Evolutionary conservation across 2,888 invertebrate genomes (phyloP).

Genomic region (Harmothoe impar): DNA sequence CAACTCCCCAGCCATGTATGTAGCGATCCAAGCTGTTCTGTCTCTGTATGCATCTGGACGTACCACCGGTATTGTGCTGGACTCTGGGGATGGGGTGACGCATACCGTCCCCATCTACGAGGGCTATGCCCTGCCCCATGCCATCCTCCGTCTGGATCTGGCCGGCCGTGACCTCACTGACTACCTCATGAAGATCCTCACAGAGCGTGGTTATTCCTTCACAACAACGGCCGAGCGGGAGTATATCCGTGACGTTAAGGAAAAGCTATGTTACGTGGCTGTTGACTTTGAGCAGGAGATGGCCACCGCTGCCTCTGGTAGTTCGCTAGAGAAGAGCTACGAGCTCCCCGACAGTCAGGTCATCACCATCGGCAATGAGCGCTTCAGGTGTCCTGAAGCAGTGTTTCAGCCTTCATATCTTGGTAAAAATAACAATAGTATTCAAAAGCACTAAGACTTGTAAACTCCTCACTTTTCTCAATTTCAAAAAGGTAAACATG

Average conservation of each 20-base stretch:
- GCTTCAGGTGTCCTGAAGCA: slow-evolving; percentile 81
- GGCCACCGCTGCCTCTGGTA: slow-evolving; percentile 76
- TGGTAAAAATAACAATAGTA: too few relatives aligned
- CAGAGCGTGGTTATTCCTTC: slow-evolving; percentile 84
- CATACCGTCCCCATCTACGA: slow-evolving; percentile 69
- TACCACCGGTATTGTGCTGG: slow-evolving; percentile 87
- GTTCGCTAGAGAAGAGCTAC: slow-evolving; percentile 80
- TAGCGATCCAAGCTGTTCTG: slow-evolving; percentile 73
- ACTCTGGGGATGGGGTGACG: slow-evolving; percentile 74
- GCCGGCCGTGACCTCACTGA: slow-evolving; percentile 98
- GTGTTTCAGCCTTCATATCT: slow-evolving; percentile 81
- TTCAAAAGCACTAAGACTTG: too few relatives aligned
- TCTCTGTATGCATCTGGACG: slow-evolving; percentile 84
- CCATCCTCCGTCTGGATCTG: slow-evolving; percentile 91
- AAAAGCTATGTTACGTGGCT: slow-evolving; percentile 86
- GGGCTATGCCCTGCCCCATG: slow-evolving; percentile 71
- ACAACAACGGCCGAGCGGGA: slow-evolving; percentile 84
- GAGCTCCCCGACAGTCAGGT: slow-evolving; percentile 82
- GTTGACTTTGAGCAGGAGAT: slow-evolving; percentile 82
- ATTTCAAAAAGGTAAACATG: too few relatives aligned
- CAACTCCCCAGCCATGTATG: slow-evolving; percentile 73
- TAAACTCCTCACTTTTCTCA: too few relatives aligned
- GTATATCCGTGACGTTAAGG: slow-evolving; percentile 92
- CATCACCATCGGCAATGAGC: slow-evolving; percentile 81
- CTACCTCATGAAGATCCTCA: slow-evolving; percentile 95